Percentiles rank a stretch among this genome's conserved stretches.
phyloP scores from a whole-genome alignment of 2,888 invertebrate species.

The Trisateles emortualis region DNA sequence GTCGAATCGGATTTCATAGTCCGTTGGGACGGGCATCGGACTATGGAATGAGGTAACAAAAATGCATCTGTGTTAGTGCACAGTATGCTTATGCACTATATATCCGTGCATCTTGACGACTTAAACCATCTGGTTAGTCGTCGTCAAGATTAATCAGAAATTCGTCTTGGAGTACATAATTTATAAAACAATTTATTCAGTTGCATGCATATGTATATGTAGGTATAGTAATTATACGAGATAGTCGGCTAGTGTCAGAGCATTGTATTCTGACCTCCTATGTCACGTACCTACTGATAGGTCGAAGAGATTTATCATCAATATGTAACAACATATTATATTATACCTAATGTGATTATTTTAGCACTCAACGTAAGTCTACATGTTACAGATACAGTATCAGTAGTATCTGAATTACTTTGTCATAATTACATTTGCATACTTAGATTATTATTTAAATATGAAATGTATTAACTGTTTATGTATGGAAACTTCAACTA shows the following conservation, averaged over 20 bases:
- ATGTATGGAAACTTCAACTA: neutral
- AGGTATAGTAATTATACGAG: constrained; percentile 46
- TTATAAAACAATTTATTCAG: constrained; percentile 33
- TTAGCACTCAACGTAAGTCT: neutral
- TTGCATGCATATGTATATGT: constrained; percentile 37
- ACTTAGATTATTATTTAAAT: constrained; percentile 12
- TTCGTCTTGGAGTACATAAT: no score
- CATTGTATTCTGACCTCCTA: constrained; percentile 59
- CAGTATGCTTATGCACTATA: no score
- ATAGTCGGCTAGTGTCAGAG: constrained; percentile 57
- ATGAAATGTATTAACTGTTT: neutral
- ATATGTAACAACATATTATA: constrained; percentile 16
- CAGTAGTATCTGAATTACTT: constrained; percentile 4
- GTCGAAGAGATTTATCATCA: constrained; percentile 59
- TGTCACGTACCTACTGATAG: constrained; percentile 56
- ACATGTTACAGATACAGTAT: constrained; percentile 17
- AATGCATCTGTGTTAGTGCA: no score
- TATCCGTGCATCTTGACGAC: no score
- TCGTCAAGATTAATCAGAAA: no score
- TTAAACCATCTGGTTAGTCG: no score
- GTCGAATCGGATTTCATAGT: no score
- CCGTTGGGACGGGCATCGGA: no score
- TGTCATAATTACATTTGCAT: constrained; percentile 11
- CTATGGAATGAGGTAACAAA: no score
- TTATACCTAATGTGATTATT: constrained; percentile 5